Base-by-base conservation (phyloP, 2,113 vertebrate species). In the Corvus moneduloides region DNA sequence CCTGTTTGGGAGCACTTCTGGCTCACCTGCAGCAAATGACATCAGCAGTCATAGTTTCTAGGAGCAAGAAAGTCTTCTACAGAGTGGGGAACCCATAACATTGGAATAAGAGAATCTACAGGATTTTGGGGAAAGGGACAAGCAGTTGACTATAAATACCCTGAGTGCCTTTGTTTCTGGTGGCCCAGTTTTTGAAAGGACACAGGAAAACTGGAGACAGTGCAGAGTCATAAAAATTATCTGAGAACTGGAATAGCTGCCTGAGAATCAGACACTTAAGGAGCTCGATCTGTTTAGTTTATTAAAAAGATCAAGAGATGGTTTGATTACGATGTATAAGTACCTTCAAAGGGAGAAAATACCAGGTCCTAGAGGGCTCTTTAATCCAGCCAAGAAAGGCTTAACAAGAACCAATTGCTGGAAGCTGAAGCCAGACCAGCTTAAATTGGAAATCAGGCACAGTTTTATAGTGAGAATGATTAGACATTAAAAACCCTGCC, bases 241-340 rank as follows among this genome's bases (percentile, higher is more conserved):
- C 80, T 96, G 91, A 96, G 81, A 91, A 69, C 84, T 90, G 71
- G 78, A 95, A 87, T 89, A 87, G 85, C 87, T 88, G 89, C 81
- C 93, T 96, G 46, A 66, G 87, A 97, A 91, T 1, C 16, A 76
- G 78, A 91, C 93, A 93, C 93, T 89, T 96, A 85, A 94, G 84
- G 87, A 96, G 94, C 93, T 95, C 67, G 72, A 95, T 96, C 96
- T 96, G 91, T 97, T 97, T 96, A 94, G 96, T 96, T 97, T 97
- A 96, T 96, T 96, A 96, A 96, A 97, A 97, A 96, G 96, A 96
- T 97, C 95, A 96, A 96, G 96, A 96, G 95, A 96, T 94, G 87
- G 89, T 93, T 94, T 96, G 96, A 97, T 97, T 96, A 96, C 67
- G 62, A 97, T 76, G 55, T 96, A 76, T 96, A 97, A 97, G 94